phyloP scores from a whole-genome alignment of 1,140 invertebrate genomes.

The Hyphantria cunea region DNA sequence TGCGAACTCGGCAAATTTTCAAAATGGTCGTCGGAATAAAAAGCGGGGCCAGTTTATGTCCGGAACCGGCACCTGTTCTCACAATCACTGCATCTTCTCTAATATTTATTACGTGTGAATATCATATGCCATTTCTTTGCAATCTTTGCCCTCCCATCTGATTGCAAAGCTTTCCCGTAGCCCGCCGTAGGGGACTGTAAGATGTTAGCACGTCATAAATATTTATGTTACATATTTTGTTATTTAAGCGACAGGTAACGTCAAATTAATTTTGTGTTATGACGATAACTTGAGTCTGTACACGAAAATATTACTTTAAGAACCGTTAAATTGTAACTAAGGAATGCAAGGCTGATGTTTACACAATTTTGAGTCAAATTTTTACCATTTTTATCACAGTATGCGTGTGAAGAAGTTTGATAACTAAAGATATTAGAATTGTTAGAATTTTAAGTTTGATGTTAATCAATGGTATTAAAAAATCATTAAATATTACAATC shows the following conservation, averaged over 20 bases:
- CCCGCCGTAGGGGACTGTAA: slow-evolving; percentile 13
- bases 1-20: slow-evolving; percentile 37
- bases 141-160: slow-evolving; percentile 35
- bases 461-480: too few relatives aligned
- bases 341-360: not conserved
- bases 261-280: slow-evolving; percentile 16
- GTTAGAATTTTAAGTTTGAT: too few relatives aligned
- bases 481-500: too few relatives aligned
- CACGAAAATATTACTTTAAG: not conserved
- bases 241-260: slow-evolving; percentile 11
- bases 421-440: too few relatives aligned
- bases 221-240: slow-evolving; percentile 25
- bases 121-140: slow-evolving; percentile 69
- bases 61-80: slow-evolving; percentile 50
- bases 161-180: slow-evolving; percentile 39
- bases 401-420: too few relatives aligned
- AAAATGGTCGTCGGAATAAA: slow-evolving; percentile 38
- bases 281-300: slow-evolving; percentile 5
- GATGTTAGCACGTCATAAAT: slow-evolving; percentile 28
- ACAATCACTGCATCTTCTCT: slow-evolving; percentile 77
- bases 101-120: slow-evolving; percentile 81
- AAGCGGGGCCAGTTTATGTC: slow-evolving; percentile 35
- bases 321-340: not conserved
- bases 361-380: too few relatives aligned
- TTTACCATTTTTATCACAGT: too few relatives aligned